A percentile compares a stretch with the other conserved stretches of the same genome.
Evolutionary conservation across 2,113 vertebrate species (phyloP).

Genomic region (Trochalopteron elliotii): DNA sequence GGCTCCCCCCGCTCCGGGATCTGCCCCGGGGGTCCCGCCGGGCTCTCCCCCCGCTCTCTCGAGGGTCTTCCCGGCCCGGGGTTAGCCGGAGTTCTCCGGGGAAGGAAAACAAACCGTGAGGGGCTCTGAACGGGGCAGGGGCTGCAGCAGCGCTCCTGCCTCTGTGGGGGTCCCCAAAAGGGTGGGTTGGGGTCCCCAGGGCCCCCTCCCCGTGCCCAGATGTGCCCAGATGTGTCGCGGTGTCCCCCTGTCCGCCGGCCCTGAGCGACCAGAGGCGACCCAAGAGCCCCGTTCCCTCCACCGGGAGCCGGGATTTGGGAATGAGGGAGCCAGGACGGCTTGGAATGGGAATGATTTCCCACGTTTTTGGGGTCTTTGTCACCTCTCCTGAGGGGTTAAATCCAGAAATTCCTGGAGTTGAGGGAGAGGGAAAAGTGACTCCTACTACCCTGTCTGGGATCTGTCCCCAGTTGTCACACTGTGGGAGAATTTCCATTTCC

Average conservation of each 20-base stretch:
- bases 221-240: neutral
- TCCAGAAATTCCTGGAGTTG: neutral
- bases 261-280: neutral
- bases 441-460: too few relatives aligned
- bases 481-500: too few relatives aligned
- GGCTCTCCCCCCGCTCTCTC: too few relatives aligned
- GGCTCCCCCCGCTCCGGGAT: too few relatives aligned
- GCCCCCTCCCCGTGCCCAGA: neutral
- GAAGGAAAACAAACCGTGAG: neutral
- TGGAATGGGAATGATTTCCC: fast-evolving
- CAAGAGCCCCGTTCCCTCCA: fast-evolving
- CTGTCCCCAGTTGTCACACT: too few relatives aligned
- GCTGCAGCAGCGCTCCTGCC: neutral
- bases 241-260: fast-evolving
- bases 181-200: too few relatives aligned
- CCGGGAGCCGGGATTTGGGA: neutral
- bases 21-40: too few relatives aligned
- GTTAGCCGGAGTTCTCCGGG: neutral
- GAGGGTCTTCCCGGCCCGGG: too few relatives aligned
- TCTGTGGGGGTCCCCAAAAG: neutral
- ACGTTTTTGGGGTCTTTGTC: neutral
- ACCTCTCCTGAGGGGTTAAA: fast-evolving
- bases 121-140: neutral
- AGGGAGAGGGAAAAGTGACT: too few relatives aligned
- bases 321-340: neutral